Conservation (phyloP, 2,888 invertebrate genomes). For the Megastigmus dorsalis region DNA sequence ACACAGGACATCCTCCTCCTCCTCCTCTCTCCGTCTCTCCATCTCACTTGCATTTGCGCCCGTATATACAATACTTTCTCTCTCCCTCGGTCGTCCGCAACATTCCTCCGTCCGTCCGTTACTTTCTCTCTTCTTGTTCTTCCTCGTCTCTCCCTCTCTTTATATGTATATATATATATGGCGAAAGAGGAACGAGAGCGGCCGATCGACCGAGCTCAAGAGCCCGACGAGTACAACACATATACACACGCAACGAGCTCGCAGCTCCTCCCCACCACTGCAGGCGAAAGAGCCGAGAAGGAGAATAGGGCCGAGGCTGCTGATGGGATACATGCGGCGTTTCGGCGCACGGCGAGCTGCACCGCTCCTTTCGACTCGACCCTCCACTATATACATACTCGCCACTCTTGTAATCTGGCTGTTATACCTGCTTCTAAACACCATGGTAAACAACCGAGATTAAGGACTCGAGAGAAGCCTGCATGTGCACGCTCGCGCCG, state of each 20-base stretch:
- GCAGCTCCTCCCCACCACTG: not conserved
- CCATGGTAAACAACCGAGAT: constrained; percentile 47
- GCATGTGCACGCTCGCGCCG: not conserved
- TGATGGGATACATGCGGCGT: too few species aligned
- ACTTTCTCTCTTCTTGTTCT: constrained; percentile 38
- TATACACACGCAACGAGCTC: not conserved
- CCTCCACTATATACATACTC: not conserved
- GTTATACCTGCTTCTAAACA: constrained; percentile 51
- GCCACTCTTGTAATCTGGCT: constrained; percentile 39
- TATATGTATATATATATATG: too few species aligned
- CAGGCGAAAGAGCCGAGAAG: not conserved
- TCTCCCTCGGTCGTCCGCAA: constrained; percentile 9
- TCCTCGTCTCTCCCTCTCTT: not conserved
- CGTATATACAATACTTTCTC: constrained; percentile 48
- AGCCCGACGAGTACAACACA: not conserved
- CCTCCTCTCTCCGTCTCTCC: too few species aligned
- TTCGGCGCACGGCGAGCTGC: constrained; percentile 18
- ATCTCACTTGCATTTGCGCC: not conserved
- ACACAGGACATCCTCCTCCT: not conserved
- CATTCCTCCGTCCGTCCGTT: constrained; percentile 34
- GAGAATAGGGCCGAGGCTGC: too few species aligned
- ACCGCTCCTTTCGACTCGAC: constrained; percentile 5
- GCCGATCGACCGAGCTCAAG: too few species aligned
- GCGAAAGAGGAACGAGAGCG: not conserved
- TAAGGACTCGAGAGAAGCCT: constrained; percentile 12